Evolutionary conservation across 2,113 vertebrate species (phyloP).

Genomic region (Cynopterus brachyotis): DNA sequence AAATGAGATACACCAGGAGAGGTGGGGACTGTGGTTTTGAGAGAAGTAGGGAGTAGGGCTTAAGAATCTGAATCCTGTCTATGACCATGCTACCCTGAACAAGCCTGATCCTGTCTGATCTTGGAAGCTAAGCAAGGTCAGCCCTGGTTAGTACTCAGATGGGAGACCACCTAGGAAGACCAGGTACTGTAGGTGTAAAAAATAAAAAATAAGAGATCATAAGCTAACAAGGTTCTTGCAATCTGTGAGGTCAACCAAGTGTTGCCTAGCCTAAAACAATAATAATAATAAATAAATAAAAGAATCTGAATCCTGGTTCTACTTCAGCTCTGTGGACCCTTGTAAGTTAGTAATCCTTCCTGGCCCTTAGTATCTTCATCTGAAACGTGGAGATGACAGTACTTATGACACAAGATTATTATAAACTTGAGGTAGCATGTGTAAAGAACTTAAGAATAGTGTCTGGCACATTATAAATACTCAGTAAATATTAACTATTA

Average conservation of each 20-base stretch:
- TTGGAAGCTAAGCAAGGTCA: too few relatives aligned
- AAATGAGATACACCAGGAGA: background rate
- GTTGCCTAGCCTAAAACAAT: too few relatives aligned
- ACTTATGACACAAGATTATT: background rate
- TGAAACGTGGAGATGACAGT: background rate
- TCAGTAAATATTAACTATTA: constrained; percentile 9
- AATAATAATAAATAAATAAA: background rate
- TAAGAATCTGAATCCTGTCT: background rate
- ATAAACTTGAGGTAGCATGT: background rate
- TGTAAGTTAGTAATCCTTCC: background rate
- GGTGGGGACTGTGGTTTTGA: background rate
- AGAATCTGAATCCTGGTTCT: background rate
- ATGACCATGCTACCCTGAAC: too few relatives aligned
- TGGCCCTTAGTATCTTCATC: background rate
- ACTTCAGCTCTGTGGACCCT: background rate
- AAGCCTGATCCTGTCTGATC: too few relatives aligned
- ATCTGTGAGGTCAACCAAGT: too few relatives aligned
- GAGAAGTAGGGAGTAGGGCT: background rate
- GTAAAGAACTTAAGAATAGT: constrained; percentile 9
- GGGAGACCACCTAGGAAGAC: too few relatives aligned
- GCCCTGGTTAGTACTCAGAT: too few relatives aligned
- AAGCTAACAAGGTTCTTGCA: too few relatives aligned
- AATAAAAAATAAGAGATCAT: too few relatives aligned
- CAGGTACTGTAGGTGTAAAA: too few relatives aligned
- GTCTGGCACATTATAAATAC: background rate